A percentile compares a stretch with the other conserved stretches of the same genome.
Conservation (phyloP, 2,888 invertebrate genomes). For the Tipula lateralis region DNA sequence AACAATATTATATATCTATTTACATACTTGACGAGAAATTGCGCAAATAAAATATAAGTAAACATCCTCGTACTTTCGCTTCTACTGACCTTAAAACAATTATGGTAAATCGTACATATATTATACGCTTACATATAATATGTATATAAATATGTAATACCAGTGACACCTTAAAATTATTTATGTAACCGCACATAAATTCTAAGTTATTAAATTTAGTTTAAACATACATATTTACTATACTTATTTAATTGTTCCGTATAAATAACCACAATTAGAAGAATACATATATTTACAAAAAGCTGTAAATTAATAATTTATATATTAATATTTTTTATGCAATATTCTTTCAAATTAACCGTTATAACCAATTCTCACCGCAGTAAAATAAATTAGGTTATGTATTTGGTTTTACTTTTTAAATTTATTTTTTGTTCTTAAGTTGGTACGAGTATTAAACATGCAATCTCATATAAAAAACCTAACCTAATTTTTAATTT, state of each 20-base stretch:
- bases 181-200: neutral
- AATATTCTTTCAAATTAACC: neutral
- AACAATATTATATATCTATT: too few relatives aligned
- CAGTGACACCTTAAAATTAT: neutral
- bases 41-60: neutral
- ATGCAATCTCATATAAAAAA: neutral
- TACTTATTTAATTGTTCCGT: neutral
- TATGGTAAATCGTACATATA: neutral
- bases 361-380: neutral
- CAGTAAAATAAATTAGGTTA: neutral
- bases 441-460: neutral
- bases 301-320: conserved; percentile 12
- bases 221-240: neutral
- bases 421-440: neutral
- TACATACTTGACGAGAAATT: too few relatives aligned
- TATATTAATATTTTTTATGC: neutral
- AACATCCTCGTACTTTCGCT: neutral
- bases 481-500: neutral
- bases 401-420: neutral
- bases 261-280: neutral
- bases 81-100: neutral
- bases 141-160: too few relatives aligned
- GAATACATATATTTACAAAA: neutral
- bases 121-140: too few relatives aligned
- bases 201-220: neutral